These are phyloP conservation scores for Itoplectis maculator DNA, from an alignment of 2,888 invertebrate genomes.

Conservation along the genomic window DNA sequence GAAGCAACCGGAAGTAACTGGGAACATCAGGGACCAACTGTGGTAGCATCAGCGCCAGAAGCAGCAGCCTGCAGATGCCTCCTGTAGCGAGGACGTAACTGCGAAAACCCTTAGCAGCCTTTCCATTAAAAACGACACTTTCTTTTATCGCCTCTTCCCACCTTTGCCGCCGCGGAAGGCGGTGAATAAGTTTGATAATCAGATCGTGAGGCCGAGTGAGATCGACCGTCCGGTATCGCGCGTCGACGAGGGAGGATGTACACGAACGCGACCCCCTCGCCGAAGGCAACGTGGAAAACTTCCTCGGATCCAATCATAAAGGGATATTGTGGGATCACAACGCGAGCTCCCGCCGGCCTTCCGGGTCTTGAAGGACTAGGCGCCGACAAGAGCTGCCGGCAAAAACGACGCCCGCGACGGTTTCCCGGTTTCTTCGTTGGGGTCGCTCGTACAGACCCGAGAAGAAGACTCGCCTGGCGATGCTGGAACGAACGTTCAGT, in stretches of 20 bases:
- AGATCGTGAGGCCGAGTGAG: conserved; percentile 9
- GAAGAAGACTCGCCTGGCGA: no score
- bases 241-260: background rate
- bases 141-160: conserved; percentile 25
- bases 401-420: no score
- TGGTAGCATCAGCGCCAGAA: no score
- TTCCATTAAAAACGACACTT: conserved; percentile 26
- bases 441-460: background rate
- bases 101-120: conserved; percentile 7
- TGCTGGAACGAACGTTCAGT: no score
- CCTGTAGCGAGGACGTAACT: background rate
- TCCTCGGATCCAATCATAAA: conserved; percentile 78
- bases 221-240: conserved; percentile 13
- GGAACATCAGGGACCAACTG: no score
- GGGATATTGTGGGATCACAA: conserved; percentile 81
- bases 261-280: background rate
- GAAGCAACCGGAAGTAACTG: no score
- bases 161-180: conserved; percentile 32
- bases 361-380: conserved; percentile 28
- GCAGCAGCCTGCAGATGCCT: no score
- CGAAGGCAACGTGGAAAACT: conserved; percentile 69
- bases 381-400: background rate
- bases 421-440: conserved; percentile 2
- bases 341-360: conserved; percentile 43
- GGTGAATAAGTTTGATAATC: conserved; percentile 36